A percentile compares a stretch with the other conserved stretches of the same genome.
Conservation (phyloP, 2,113 vertebrate genomes). For the Corydoras maculifer region DNA sequence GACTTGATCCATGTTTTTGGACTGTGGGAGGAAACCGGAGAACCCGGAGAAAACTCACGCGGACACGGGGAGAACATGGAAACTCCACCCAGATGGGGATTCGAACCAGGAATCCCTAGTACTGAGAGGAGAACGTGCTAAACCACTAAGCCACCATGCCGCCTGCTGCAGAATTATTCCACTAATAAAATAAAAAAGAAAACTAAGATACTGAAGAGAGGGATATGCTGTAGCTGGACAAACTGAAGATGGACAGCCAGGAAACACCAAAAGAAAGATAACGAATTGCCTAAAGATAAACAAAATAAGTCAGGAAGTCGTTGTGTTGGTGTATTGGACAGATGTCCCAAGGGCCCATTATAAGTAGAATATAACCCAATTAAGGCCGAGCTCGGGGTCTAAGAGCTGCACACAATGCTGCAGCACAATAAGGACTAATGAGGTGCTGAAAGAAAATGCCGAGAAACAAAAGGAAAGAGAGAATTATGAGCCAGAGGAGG, state of each 20-base stretch:
- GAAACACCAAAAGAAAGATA: conserved; percentile 19
- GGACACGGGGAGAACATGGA: too few relatives aligned
- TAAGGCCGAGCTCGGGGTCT: conserved; percentile 41
- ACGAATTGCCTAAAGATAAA: conserved; percentile 24
- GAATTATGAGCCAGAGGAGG: conserved; percentile 7
- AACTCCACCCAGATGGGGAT: too few relatives aligned
- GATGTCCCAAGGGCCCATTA: conserved; percentile 42
- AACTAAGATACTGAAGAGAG: background rate
- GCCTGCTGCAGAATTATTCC: too few relatives aligned
- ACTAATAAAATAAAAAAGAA: conserved; percentile 4
- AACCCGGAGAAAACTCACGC: too few relatives aligned
- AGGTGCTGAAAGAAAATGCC: conserved; percentile 42
- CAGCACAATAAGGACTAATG: conserved; percentile 51
- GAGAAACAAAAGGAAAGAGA: conserved; percentile 13
- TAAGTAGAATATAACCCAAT: conserved; percentile 49
- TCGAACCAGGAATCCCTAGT: too few relatives aligned
- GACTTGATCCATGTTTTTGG: too few relatives aligned
- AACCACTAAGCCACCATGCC: too few relatives aligned
- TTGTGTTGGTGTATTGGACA: conserved; percentile 47
- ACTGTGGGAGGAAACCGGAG: too few relatives aligned
- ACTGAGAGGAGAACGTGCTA: too few relatives aligned
- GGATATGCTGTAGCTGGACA: background rate
- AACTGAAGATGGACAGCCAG: background rate
- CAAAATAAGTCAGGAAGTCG: conserved; percentile 31
- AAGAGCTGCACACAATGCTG: conserved; percentile 11